Percentiles rank a stretch among this genome's conserved stretches.
Evolutionary conservation across 1,140 invertebrate species (phyloP).

Genomic region (Apis laboriosa): DNA sequence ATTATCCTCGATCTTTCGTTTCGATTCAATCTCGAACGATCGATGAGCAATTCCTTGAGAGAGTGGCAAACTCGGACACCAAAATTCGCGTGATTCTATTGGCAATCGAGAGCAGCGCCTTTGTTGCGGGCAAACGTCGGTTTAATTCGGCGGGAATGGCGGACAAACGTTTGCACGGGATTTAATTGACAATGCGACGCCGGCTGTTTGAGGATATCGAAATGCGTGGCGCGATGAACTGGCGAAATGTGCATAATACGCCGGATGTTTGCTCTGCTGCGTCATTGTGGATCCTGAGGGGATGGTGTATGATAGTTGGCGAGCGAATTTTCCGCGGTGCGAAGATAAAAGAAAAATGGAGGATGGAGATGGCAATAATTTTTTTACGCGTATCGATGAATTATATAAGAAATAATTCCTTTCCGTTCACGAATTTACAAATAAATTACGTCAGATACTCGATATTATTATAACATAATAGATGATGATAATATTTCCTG

Average conservation of each 20-base stretch:
- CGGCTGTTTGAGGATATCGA: constrained; percentile 21
- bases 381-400: too few relatives aligned
- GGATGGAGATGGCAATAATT: background rate
- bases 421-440: too few relatives aligned
- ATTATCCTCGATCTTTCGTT: too few relatives aligned
- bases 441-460: too few relatives aligned
- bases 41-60: background rate
- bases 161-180: constrained; percentile 5
- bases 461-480: too few relatives aligned
- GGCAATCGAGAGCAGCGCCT: background rate
- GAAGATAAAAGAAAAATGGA: background rate
- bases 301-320: background rate
- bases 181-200: constrained; percentile 20
- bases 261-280: background rate
- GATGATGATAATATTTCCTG: too few relatives aligned
- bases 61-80: background rate
- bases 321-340: background rate
- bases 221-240: background rate
- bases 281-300: background rate
- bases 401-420: too few relatives aligned
- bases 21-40: background rate
- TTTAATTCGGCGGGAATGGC: background rate
- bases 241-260: background rate
- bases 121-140: background rate
- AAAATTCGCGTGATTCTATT: background rate